phyloP scores from a whole-genome alignment of 2,113 vertebrate genomes.

The Marcusenius ussheri region DNA sequence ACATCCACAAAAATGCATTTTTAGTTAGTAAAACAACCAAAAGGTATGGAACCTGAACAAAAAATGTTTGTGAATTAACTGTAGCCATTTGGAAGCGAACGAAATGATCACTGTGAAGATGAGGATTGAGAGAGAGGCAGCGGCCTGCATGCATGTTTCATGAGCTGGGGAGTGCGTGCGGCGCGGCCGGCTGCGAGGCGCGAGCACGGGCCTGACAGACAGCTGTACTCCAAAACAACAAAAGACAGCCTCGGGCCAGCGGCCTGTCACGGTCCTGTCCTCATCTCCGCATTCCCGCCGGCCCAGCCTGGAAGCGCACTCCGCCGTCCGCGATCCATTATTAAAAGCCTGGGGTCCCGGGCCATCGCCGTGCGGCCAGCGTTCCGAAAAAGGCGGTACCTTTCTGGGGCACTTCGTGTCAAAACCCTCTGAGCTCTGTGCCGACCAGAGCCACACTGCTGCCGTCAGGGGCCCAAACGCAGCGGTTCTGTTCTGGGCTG shows the following conservation, averaged over 20 bases:
- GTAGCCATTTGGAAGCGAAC: not conserved
- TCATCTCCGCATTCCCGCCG: not conserved
- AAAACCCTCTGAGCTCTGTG: not conserved
- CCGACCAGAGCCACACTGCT: not conserved
- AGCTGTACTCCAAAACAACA: not conserved
- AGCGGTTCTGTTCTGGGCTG: not conserved
- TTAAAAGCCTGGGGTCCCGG: not conserved
- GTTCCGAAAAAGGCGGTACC: too few species aligned
- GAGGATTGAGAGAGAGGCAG: not conserved
- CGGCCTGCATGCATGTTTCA: not conserved
- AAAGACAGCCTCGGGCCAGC: not conserved
- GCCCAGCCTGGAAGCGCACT: not conserved
- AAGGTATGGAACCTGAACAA: not conserved
- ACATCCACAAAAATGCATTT: not conserved
- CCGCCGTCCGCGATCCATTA: not conserved
- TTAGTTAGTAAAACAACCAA: not conserved
- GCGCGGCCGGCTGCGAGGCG: not conserved
- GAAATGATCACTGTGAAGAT: not conserved
- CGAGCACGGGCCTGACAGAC: not conserved
- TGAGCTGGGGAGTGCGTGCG: not conserved
- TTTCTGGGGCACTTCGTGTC: not conserved
- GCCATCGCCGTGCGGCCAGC: not conserved
- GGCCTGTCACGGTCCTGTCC: not conserved
- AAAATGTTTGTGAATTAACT: not conserved
- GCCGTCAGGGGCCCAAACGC: not conserved